Conservation (phyloP, 2,113 vertebrate species). For the Burhinus oedicnemus region DNA sequence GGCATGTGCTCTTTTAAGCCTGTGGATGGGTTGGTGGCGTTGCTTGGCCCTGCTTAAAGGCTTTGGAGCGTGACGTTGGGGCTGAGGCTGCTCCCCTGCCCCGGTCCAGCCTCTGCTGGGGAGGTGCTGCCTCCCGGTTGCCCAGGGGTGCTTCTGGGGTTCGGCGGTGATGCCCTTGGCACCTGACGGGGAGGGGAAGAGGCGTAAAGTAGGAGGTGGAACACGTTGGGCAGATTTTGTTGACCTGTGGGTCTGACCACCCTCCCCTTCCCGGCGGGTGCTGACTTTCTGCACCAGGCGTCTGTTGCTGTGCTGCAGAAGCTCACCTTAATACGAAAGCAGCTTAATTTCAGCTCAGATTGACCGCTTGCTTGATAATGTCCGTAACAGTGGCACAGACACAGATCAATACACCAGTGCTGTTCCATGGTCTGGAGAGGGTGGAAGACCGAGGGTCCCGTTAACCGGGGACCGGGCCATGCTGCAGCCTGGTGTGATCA, state of each 20-base stretch:
- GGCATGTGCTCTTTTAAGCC: not conserved
- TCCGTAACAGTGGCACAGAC: not conserved
- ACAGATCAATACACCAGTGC: not conserved
- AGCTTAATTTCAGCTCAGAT: not conserved
- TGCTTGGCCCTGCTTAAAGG: not conserved
- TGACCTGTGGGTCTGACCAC: not conserved
- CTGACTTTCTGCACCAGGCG: not conserved
- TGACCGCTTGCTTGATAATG: not conserved
- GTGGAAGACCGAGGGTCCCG: not conserved
- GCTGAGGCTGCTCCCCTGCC: not conserved
- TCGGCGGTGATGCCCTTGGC: not conserved
- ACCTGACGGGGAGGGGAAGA: not conserved
- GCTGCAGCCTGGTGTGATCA: not conserved
- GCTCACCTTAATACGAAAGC: not conserved
- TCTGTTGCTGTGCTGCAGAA: not conserved
- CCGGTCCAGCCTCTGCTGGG: not conserved
- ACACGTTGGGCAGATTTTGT: accelerated
- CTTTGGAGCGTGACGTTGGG: not conserved
- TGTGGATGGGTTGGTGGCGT: not conserved
- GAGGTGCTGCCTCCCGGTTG: not conserved
- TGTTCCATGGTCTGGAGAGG: not conserved
- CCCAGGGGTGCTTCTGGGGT: not conserved
- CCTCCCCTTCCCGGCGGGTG: not conserved
- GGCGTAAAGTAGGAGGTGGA: not conserved
- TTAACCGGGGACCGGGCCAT: not conserved